Evolutionary conservation across 1,140 invertebrate species (phyloP).

Genomic region (Drosophila cardini): DNA sequence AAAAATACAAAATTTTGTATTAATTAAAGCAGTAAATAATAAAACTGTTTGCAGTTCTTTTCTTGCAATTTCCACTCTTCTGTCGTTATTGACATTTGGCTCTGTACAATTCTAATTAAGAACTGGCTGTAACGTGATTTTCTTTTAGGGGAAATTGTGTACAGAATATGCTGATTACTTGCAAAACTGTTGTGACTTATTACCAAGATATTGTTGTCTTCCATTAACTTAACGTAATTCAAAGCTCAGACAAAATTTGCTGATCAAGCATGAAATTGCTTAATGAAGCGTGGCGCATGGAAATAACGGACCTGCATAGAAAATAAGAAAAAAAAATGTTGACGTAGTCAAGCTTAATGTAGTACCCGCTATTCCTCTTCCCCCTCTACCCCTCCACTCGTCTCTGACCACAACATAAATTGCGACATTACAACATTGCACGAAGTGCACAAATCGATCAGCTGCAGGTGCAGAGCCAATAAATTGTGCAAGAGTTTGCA

Average conservation of each 20-base stretch:
- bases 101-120: conserved; percentile 16
- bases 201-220: conserved; percentile 25
- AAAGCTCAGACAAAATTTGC: conserved; percentile 61
- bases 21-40: not conserved
- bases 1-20: too few relatives aligned
- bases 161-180: conserved; percentile 61
- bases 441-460: conserved; percentile 42
- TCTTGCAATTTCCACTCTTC: conserved; percentile 22
- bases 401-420: conserved; percentile 2
- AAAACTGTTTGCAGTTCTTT: not conserved
- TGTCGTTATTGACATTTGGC: conserved; percentile 58
- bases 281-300: conserved; percentile 75
- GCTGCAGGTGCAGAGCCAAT: conserved; percentile 46
- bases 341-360: conserved; percentile 1
- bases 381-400: not conserved
- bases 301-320: conserved; percentile 61
- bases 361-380: not conserved
- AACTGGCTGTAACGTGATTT: conserved; percentile 58
- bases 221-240: conserved; percentile 52
- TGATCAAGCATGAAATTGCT: conserved; percentile 73
- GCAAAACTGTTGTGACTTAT: conserved; percentile 30
- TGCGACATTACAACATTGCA: conserved; percentile 39
- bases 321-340: conserved; percentile 18
- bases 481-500: conserved; percentile 41
- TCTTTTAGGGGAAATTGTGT: conserved; percentile 33